Conservation (phyloP, 2,888 invertebrate species). For the Colostygia pectinataria region DNA sequence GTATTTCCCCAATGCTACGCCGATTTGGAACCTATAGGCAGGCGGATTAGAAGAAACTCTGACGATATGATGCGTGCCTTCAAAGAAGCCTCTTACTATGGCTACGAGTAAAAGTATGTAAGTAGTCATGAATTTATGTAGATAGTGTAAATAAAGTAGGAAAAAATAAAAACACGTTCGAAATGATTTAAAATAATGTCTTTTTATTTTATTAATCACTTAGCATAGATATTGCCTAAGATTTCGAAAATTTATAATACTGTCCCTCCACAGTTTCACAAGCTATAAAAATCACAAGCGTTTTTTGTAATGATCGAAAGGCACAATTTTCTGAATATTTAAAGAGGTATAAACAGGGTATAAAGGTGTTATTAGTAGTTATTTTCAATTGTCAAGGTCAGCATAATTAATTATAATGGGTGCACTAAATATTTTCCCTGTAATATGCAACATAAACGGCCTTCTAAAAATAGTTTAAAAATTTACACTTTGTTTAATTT, state of each 20-base stretch:
- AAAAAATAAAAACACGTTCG: conserved; percentile 50
- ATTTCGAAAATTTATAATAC: conserved; percentile 59
- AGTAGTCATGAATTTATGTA: conserved; percentile 15
- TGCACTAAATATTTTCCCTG: no score
- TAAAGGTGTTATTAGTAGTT: not conserved
- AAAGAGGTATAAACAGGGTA: no score
- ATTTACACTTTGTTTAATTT: no score
- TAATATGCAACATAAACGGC: no score
- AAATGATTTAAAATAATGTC: conserved; percentile 78
- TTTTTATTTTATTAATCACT: conserved; percentile 75
- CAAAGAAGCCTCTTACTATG: conserved; percentile 89
- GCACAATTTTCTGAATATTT: no score
- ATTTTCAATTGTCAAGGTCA: no score
- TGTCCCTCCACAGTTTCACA: conserved; percentile 50
- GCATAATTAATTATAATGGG: no score
- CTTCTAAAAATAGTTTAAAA: no score
- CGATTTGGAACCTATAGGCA: conserved; percentile 95
- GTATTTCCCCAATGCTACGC: conserved; percentile 96
- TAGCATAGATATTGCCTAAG: conserved; percentile 58
- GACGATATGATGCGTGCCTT: conserved; percentile 89
- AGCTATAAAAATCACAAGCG: conserved; percentile 39
- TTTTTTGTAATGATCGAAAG: conserved; percentile 40
- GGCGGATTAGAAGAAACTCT: conserved; percentile 89
- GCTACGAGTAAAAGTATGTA: conserved; percentile 84
- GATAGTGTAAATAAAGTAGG: conserved; percentile 48